A percentile compares a stretch with the other conserved stretches of the same genome.
These are phyloP conservation scores for Oscheius sp. DNA, from an alignment of 2,888 invertebrate genomes.

Conservation along the genomic window DNA sequence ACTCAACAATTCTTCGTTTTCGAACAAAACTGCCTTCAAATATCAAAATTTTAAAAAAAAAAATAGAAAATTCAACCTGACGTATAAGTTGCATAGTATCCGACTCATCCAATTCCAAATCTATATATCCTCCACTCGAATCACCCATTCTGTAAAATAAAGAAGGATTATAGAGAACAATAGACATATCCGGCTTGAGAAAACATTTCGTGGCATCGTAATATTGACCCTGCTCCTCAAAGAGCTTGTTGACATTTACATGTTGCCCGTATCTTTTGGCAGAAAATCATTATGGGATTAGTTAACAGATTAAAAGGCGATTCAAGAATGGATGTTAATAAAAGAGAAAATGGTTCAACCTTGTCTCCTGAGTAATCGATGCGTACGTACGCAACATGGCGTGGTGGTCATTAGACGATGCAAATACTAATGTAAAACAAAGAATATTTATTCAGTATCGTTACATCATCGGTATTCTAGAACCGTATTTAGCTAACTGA, in stretches of 20 bases:
- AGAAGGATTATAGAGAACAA: not conserved
- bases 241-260: not conserved
- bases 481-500: no score
- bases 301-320: no score
- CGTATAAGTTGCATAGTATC: slow-evolving; percentile 52
- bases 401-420: not conserved
- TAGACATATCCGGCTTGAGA: not conserved
- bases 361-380: slow-evolving; percentile 7
- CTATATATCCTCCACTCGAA: slow-evolving; percentile 11
- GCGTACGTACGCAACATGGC: slow-evolving; percentile 21
- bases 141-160: slow-evolving; percentile 7
- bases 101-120: slow-evolving; percentile 44
- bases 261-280: not conserved
- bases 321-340: no score
- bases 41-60: not conserved
- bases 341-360: no score
- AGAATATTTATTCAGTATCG: no score
- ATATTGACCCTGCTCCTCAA: not conserved
- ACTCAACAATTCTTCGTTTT: slow-evolving; percentile 84
- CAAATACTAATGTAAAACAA: no score
- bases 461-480: no score
- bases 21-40: slow-evolving; percentile 82
- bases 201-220: slow-evolving; percentile 19
- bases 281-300: no score
- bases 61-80: slow-evolving; percentile 33